Percentiles rank a stretch among this genome's conserved stretches.
phyloP scores from a whole-genome alignment of 2,113 vertebrate species.

The Donacobius atricapilla region DNA sequence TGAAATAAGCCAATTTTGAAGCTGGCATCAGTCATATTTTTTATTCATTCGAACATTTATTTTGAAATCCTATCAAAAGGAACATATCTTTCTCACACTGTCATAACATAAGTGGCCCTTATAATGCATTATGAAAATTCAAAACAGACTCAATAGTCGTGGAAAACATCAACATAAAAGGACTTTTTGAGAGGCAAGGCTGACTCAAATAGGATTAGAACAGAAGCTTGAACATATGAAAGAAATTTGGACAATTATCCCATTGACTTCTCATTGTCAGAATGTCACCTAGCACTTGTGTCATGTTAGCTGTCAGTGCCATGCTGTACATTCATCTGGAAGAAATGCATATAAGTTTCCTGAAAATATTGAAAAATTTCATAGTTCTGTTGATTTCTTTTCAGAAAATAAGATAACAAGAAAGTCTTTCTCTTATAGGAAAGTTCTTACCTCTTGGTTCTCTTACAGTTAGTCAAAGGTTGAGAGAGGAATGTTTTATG shows the following conservation, averaged over 20 bases:
- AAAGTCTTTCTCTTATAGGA: neutral
- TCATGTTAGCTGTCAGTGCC: neutral
- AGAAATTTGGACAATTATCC: neutral
- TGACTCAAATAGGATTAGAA: neutral
- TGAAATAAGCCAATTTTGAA: neutral
- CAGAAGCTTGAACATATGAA: neutral
- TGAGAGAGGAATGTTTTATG: neutral
- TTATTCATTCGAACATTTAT: neutral
- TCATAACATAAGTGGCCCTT: neutral
- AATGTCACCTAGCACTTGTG: neutral
- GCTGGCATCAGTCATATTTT: neutral
- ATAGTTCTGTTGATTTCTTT: neutral
- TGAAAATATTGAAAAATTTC: neutral
- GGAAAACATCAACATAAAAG: neutral
- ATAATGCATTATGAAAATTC: neutral
- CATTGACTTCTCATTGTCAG: neutral
- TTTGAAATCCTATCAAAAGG: neutral
- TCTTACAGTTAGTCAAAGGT: neutral
- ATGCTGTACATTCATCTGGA: neutral
- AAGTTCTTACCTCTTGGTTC: neutral
- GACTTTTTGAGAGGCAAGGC: neutral
- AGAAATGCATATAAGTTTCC: neutral
- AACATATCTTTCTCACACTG: neutral
- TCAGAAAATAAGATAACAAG: neutral
- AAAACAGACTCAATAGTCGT: neutral